Evolutionary conservation across 64 coral and sea anemone species (phyloP).

Genomic region (Cladopsammia gracilis): DNA sequence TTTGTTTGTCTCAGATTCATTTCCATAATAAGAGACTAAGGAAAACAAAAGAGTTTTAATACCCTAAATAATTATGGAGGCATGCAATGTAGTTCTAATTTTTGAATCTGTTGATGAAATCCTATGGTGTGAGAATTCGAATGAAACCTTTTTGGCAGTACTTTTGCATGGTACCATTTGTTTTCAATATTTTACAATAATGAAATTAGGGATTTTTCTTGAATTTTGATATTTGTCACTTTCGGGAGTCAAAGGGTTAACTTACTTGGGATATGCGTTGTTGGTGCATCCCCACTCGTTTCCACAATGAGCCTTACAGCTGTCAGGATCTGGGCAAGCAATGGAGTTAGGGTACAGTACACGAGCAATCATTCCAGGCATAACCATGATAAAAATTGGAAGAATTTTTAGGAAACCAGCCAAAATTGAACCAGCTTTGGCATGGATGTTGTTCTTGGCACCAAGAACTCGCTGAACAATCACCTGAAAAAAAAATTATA

Average conservation of each 20-base stretch:
- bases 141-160: no score
- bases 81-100: no score
- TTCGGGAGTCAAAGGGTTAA: background rate
- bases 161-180: no score
- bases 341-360: conserved; percentile 82
- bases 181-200: no score
- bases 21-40: no score
- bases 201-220: no score
- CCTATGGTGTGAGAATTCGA: no score
- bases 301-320: conserved; percentile 65
- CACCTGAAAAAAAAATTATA: conserved; percentile 37
- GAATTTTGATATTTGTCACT: no score
- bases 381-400: conserved; percentile 91
- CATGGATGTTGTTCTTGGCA: conserved; percentile 83
- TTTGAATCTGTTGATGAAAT: no score
- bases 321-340: conserved; percentile 66
- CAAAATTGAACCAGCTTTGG: conserved; percentile 76
- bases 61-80: no score
- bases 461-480: conserved; percentile 84
- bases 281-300: conserved; percentile 87
- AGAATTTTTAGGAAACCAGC: conserved; percentile 78
- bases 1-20: no score
- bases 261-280: conserved; percentile 92
- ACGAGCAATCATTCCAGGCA: conserved; percentile 91
- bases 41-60: no score